Conservation (phyloP, 2,797 vertebrate species). For the Pangasius mekongensis region DNA sequence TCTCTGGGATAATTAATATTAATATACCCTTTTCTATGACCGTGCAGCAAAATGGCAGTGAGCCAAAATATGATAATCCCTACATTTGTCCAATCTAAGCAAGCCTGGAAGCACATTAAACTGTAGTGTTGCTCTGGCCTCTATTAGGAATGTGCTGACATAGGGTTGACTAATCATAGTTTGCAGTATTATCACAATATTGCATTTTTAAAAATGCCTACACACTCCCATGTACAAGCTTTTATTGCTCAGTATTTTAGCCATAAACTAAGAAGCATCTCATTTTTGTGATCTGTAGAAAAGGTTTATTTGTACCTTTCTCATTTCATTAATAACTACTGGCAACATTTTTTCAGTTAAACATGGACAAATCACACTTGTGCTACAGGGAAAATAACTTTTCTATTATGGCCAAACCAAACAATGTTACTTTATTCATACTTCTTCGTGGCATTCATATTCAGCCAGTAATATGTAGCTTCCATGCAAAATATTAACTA, state of each 20-base stretch:
- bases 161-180: not conserved
- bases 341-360: not conserved
- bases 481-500: not conserved
- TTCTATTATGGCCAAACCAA: not conserved
- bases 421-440: not conserved
- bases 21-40: not conserved
- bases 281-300: not conserved
- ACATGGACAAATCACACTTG: not conserved
- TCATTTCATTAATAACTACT: not conserved
- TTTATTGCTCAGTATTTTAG: not conserved
- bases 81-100: not conserved
- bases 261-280: not conserved
- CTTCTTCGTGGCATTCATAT: not conserved
- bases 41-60: not conserved
- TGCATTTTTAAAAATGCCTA: not conserved
- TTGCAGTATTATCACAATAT: not conserved
- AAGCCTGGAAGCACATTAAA: not conserved
- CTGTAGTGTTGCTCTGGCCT: not conserved
- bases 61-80: constrained; percentile 9
- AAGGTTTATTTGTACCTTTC: not conserved
- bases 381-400: not conserved
- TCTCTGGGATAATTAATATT: not conserved
- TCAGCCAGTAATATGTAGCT: not conserved
- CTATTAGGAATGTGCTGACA: not conserved
- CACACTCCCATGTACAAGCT: not conserved